Conservation (phyloP, 2,113 vertebrate species). For the Megalops atlanticus region DNA sequence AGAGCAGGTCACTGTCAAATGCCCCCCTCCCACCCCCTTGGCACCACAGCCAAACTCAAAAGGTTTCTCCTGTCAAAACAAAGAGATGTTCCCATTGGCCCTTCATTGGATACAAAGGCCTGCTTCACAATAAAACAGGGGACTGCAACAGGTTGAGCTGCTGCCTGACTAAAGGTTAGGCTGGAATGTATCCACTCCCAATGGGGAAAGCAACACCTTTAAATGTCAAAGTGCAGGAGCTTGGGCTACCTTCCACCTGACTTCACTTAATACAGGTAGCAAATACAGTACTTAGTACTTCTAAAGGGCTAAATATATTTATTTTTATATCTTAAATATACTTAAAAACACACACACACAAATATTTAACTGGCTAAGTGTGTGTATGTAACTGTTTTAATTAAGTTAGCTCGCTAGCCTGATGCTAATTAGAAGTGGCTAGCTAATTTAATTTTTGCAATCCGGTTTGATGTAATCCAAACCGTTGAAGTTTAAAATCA, state of each 20-base stretch:
- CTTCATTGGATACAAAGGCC: constrained; percentile 6
- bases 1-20: constrained; percentile 38
- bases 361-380: no score
- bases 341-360: no score
- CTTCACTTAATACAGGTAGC: not conserved
- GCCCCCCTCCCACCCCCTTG: constrained; percentile 25
- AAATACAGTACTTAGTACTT: no score
- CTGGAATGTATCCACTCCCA: constrained; percentile 18
- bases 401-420: no score
- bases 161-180: constrained; percentile 25
- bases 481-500: no score
- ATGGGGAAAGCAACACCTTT: not conserved
- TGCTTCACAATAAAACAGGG: not conserved
- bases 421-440: no score
- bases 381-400: no score
- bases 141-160: not conserved
- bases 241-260: not conserved
- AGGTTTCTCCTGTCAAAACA: constrained; percentile 32
- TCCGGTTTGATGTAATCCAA: no score
- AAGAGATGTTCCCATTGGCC: constrained; percentile 23
- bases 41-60: constrained; percentile 28
- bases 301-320: no score
- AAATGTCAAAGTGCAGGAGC: not conserved
- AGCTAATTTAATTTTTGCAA: no score
- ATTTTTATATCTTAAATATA: no score